Evolutionary conservation across 2,797 vertebrate genomes (phyloP).

Genomic region (Rousettus madagascariensis): DNA sequence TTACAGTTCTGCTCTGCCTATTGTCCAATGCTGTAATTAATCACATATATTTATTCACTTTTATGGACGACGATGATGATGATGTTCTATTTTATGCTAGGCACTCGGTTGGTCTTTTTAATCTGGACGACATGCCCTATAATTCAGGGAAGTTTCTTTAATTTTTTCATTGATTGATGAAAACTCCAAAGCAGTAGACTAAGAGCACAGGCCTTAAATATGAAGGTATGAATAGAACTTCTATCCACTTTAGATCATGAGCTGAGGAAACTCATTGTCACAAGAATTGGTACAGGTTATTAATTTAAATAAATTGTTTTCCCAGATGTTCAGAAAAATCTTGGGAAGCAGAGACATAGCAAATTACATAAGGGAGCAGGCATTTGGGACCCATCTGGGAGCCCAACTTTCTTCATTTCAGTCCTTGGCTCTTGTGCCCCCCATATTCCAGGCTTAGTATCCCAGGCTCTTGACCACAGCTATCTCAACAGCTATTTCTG

Average conservation of each 20-base stretch:
- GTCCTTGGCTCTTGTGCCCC: neutral
- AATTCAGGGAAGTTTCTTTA: neutral
- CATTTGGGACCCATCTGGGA: neutral
- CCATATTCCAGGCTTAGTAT: neutral
- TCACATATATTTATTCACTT: neutral
- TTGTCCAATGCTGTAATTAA: neutral
- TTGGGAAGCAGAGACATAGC: neutral
- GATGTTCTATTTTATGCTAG: neutral
- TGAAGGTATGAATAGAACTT: neutral
- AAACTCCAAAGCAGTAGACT: neutral
- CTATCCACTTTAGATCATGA: neutral
- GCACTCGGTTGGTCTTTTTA: neutral
- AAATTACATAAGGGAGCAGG: neutral
- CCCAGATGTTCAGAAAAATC: neutral
- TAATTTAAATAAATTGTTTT: neutral
- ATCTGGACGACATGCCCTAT: neutral
- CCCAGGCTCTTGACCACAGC: neutral
- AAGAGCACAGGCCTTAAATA: neutral
- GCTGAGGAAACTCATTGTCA: neutral
- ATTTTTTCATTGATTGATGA: neutral
- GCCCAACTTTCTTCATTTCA: neutral
- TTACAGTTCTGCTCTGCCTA: neutral
- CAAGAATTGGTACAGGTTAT: neutral
- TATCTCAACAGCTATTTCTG: neutral
- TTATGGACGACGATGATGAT: neutral